Conservation (phyloP, 2,113 vertebrate genomes). For the Hirundichthys speculiger region DNA sequence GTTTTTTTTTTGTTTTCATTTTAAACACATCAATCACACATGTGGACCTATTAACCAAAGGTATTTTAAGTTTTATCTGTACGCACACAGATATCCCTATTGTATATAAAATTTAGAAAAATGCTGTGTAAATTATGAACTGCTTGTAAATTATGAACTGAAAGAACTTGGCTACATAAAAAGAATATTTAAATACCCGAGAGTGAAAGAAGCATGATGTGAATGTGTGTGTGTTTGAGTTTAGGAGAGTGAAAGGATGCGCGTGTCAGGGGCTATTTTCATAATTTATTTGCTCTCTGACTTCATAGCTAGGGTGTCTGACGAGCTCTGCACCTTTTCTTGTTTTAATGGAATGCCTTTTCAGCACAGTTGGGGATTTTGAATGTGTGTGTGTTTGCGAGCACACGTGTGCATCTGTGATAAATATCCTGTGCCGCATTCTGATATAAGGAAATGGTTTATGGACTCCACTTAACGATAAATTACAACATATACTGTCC, state of each 20-base stretch:
- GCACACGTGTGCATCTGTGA: slow-evolving; percentile 26
- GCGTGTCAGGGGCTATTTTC: slow-evolving; percentile 52
- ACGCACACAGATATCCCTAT: background rate
- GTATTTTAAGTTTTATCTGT: background rate
- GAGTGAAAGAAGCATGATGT: slow-evolving; percentile 39
- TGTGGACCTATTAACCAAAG: background rate
- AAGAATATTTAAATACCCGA: slow-evolving; percentile 31
- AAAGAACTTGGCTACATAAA: slow-evolving; percentile 42
- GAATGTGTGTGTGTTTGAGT: background rate
- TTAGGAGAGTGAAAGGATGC: slow-evolving; percentile 19
- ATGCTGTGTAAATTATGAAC: background rate
- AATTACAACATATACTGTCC: slow-evolving; percentile 59
- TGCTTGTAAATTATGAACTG: no score
- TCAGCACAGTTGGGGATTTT: slow-evolving; percentile 43
- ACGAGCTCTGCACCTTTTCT: slow-evolving; percentile 65
- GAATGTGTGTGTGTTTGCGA: background rate
- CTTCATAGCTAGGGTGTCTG: slow-evolving; percentile 57
- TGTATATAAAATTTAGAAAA: slow-evolving; percentile 7
- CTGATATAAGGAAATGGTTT: slow-evolving; percentile 74
- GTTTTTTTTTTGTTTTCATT: background rate
- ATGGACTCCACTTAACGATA: slow-evolving; percentile 66
- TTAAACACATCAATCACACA: background rate
- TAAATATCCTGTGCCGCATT: slow-evolving; percentile 62
- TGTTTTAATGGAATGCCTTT: slow-evolving; percentile 66
- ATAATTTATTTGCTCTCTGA: slow-evolving; percentile 69